Percentiles rank a stretch among this genome's conserved stretches.
Evolutionary conservation across 2,888 invertebrate genomes (phyloP).

Genomic region (Drosophila peninsularis): DNA sequence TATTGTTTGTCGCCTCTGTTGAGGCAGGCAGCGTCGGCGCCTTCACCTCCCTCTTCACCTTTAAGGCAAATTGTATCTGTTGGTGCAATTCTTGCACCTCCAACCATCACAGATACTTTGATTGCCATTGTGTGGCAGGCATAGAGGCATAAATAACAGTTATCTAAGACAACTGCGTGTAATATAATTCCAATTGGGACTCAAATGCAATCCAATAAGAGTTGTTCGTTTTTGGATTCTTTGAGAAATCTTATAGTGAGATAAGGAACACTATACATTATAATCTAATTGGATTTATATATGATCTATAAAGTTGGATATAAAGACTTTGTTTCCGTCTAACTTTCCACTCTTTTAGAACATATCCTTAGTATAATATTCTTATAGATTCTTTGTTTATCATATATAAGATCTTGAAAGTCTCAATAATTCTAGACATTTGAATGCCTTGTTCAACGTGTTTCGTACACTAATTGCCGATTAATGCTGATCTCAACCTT

Average conservation of each 20-base stretch:
- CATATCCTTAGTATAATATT: background rate
- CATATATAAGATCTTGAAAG: background rate
- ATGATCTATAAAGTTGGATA: background rate
- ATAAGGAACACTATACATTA: background rate
- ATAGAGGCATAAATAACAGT: slow-evolving; percentile 26
- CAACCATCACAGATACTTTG: slow-evolving; percentile 51
- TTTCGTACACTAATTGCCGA: slow-evolving; percentile 21
- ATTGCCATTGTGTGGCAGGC: slow-evolving; percentile 40
- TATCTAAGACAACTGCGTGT: slow-evolving; percentile 15
- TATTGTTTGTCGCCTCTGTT: slow-evolving; percentile 47
- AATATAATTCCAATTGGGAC: slow-evolving; percentile 20
- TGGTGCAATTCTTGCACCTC: slow-evolving; percentile 47
- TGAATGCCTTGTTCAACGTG: slow-evolving; percentile 6
- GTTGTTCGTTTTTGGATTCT: background rate
- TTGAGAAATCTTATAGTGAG: background rate
- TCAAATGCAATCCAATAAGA: slow-evolving; percentile 13
- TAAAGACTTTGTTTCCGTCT: background rate
- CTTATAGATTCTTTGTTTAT: background rate
- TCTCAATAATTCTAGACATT: slow-evolving; percentile 5
- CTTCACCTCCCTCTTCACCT: background rate
- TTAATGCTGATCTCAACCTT: slow-evolving; percentile 22
- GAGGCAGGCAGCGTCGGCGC: slow-evolving; percentile 50
- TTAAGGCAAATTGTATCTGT: too few species aligned
- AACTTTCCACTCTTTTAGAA: background rate
- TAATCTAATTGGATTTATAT: background rate